Evolutionary conservation across 2,113 vertebrate species (phyloP).

Genomic region (Mormoops blainvillei): DNA sequence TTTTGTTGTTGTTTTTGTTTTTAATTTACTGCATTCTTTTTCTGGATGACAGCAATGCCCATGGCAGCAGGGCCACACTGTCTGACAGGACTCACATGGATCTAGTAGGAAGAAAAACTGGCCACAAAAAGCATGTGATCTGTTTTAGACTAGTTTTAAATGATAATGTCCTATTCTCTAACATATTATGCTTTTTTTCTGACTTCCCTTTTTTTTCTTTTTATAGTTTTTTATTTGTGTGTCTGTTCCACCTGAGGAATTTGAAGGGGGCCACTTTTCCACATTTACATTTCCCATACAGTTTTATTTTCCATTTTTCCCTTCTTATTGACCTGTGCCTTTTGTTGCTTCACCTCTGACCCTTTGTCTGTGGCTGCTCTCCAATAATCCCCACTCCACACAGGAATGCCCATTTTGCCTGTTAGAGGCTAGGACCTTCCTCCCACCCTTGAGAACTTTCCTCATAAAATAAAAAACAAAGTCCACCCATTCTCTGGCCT

Average conservation of each 20-base stretch:
- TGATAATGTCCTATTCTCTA: neutral
- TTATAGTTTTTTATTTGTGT: neutral
- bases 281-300: neutral
- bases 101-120: neutral
- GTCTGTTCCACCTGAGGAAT: neutral
- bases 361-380: neutral
- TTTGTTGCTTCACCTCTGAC: neutral
- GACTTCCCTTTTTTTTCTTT: neutral
- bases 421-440: neutral
- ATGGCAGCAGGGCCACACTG: too few species aligned
- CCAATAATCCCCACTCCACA: neutral
- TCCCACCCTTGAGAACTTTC: slow-evolving; percentile 6
- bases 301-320: neutral
- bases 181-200: neutral
- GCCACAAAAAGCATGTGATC: neutral
- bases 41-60: neutral
- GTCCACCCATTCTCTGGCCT: neutral
- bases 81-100: neutral
- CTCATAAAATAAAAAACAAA: slow-evolving; percentile 41
- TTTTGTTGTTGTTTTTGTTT: neutral
- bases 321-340: neutral
- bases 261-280: neutral
- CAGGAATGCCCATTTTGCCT: neutral
- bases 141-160: neutral
- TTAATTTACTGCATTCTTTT: neutral